Conservation (phyloP, 2,888 invertebrate genomes). For the Tachina fera region DNA sequence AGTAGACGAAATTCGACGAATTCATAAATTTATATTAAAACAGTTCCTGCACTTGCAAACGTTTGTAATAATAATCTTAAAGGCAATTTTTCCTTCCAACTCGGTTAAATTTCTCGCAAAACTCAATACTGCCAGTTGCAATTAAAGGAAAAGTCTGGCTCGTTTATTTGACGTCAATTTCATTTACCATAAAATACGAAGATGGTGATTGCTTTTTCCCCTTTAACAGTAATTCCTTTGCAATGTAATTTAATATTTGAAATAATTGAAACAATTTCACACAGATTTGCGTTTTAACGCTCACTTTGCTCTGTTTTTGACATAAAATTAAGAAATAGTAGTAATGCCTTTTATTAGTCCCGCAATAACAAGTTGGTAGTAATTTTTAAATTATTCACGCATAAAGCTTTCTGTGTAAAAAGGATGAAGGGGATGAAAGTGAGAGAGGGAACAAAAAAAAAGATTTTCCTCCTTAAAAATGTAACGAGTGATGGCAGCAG, state of each 20-base stretch:
- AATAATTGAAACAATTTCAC: conserved; percentile 41
- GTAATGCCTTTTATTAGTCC: conserved; percentile 4
- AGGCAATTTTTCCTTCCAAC: not conserved
- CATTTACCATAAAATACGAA: not conserved
- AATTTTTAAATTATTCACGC: conserved; percentile 56
- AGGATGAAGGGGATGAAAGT: not conserved
- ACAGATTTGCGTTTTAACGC: conserved; percentile 18
- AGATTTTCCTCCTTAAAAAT: not conserved
- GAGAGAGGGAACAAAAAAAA: not conserved
- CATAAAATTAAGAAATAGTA: conserved; percentile 12
- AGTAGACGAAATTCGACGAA: not conserved
- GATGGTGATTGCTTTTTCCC: not conserved
- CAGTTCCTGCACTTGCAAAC: not conserved
- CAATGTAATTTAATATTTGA: conserved; percentile 3
- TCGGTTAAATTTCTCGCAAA: not conserved
- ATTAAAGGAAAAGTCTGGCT: not conserved
- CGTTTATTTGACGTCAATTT: not conserved
- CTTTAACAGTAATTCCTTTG: not conserved
- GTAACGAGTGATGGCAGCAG: conserved; percentile 37
- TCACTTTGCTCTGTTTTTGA: conserved; percentile 12
- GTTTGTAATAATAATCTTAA: not conserved
- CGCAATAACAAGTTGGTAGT: not conserved
- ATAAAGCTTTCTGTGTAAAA: not conserved
- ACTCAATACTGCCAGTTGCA: not conserved
- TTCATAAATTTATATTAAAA: not conserved